Base-by-base conservation (phyloP, 2,888 invertebrate genomes). In the Meteorus cinctellus region DNA sequence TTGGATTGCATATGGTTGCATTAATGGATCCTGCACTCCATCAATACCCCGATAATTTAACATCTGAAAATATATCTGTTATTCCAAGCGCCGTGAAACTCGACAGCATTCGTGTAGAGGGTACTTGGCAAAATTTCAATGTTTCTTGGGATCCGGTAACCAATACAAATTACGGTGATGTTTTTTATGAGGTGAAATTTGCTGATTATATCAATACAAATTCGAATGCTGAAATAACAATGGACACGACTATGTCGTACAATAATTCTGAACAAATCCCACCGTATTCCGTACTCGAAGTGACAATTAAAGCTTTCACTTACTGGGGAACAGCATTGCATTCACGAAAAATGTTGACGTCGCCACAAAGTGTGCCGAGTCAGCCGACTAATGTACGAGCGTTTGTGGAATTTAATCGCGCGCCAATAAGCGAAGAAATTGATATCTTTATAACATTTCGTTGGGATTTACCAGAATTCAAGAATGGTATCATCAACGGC, bases 181-280 rank as follows among this genome's bases (percentile, higher is more conserved):
- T 97, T 0, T 95, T 94, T 86, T 98, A 98, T 86, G 96, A 96
- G 86, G 92, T 97, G 67, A 94, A 93, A 87, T 91, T 95, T 79
- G 91, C 92, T 8, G 92, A 92, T 79, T 90, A 92, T 51, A 90
- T 91, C 41, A 92, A 92, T 81, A 92, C 93, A 69, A 93, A 94
- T 89, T 92, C 93, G 78, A 89, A 86, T 67, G 85, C 87, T 2
- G 87, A 86, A 76, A 87, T 84, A 76, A 90, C 86, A 2, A 88
- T 82, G 59, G 85, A 85, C 75, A 89, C 85, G 31, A 84, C 84
- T 6, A 85, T 88, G 79, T 81, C 84, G 0, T 88, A 88, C 69
- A 87, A 87, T 51, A 89, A 93, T 82, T 89, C 91, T 77, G 88
- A 90, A 14, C 86, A 89, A 65, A 90, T 94, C 68, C 87, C 92